These are phyloP conservation scores for Halcyon malimbica DNA, from an alignment of 2,113 vertebrate species.

Conservation along the genomic window DNA sequence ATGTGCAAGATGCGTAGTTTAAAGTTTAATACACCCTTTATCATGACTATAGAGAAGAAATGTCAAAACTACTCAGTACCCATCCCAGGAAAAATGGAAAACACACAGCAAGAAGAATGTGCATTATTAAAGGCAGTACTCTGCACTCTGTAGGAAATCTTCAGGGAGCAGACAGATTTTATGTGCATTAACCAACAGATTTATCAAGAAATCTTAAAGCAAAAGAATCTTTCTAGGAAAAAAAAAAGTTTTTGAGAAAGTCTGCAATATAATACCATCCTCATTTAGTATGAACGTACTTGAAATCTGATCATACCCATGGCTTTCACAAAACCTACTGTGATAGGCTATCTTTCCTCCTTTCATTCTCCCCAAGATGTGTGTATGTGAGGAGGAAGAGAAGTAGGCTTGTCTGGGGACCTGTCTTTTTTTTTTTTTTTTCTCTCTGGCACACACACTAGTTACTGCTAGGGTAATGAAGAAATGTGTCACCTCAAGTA, in stretches of 20 bases:
- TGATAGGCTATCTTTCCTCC: neutral
- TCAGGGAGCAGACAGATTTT: neutral
- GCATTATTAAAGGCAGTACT: neutral
- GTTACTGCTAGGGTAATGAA: neutral
- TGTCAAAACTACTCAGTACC: neutral
- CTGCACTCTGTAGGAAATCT: neutral
- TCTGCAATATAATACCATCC: neutral
- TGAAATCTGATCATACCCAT: neutral
- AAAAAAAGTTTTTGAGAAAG: neutral
- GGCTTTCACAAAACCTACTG: neutral
- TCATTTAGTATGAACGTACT: neutral
- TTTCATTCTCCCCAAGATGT: neutral
- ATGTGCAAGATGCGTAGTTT: neutral
- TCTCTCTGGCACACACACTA: neutral
- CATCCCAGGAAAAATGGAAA: neutral
- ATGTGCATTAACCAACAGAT: neutral
- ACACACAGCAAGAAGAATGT: neutral
- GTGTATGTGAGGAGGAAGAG: neutral
- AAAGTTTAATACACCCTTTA: neutral
- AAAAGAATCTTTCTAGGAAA: neutral
- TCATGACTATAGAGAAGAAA: neutral
- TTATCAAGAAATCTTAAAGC: neutral
- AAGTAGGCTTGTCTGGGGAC: neutral
- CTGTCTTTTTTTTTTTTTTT: neutral
- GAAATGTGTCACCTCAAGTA: neutral